Conservation (phyloP, 1,140 invertebrate species). For the Heliothis subflexa region DNA sequence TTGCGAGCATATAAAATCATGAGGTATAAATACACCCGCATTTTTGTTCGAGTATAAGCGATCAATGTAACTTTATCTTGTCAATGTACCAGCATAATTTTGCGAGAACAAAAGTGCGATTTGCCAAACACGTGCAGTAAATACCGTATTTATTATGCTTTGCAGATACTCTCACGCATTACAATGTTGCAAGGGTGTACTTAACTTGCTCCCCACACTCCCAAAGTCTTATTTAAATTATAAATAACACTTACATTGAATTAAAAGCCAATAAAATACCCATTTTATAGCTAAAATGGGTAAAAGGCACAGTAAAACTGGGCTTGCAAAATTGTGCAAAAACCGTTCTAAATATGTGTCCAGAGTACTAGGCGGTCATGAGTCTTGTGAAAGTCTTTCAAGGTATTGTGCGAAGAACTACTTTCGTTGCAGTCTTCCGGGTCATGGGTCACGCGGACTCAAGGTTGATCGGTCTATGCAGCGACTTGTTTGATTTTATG, state of each 20-base stretch:
- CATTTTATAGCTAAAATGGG: too few relatives aligned
- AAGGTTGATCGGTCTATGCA: conserved; percentile 58
- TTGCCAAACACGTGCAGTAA: background rate
- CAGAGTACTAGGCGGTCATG: conserved; percentile 63
- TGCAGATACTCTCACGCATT: background rate
- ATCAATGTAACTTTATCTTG: background rate
- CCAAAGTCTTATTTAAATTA: too few relatives aligned
- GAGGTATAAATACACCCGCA: background rate
- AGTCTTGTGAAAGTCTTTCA: conserved; percentile 61
- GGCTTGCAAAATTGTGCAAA: conserved; percentile 31
- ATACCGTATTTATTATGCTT: background rate
- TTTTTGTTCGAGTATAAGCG: background rate
- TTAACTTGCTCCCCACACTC: too few relatives aligned
- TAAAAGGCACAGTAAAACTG: conserved; percentile 3
- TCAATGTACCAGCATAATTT: conserved; percentile 38
- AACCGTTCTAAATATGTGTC: conserved; percentile 29
- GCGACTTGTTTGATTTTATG: conserved; percentile 60
- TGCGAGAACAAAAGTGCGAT: background rate
- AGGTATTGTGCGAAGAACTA: conserved; percentile 61
- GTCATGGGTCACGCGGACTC: conserved; percentile 63
- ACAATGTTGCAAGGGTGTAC: too few relatives aligned
- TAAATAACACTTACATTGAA: too few relatives aligned
- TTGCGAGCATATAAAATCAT: too few relatives aligned
- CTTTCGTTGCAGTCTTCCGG: conserved; percentile 62
- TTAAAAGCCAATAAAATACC: too few relatives aligned